Base-by-base conservation (phyloP, 2,888 invertebrate species). In the Lasioglossum villosulum region DNA sequence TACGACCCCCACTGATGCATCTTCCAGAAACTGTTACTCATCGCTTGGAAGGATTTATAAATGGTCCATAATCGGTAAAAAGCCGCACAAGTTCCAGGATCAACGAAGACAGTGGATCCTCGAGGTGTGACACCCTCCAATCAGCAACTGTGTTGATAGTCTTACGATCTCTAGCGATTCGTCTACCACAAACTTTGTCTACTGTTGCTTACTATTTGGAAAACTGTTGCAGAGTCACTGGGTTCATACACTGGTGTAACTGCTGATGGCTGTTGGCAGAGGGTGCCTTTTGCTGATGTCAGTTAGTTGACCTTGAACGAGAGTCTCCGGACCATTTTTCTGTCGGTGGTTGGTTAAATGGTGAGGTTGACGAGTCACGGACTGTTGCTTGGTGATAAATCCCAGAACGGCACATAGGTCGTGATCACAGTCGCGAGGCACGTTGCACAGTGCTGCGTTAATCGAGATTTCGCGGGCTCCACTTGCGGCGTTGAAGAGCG, bases 391-490 rank as follows among this genome's bases (percentile, higher is more conserved):
- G 34, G 30, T 23, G 14, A 56, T 66, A n/a, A 70, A 70, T 70
- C 70, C n/a, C 16, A 34, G 27, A 30, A 23, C 73, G 79, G 16
- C n/a, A 63, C 76, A 63, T 76, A 75, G 82, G 48, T 63, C 76
- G 76, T 91, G 91, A 91, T 86, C 86, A 91, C 92, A 84, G 90
- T 88, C 90, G 90, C 92, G 92, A 90, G 89, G 90, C 92, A 91
- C 92, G 93, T 93, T 93, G 89, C 90, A 91, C 92, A 93, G 90
- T 94, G 94, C 89, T 89, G 89, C 75, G 87, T 86, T 90, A 90
- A 88, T 88, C 90, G 90, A 83, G 90, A 89, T 92, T 93, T 92
- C 92, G 92, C 93, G 93, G 92, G 93, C 89, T 92, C 84, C 89
- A 87, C 89, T 86, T 75, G 48, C 83, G 75, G 10, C 66, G 70